Percentiles rank a stretch among this genome's conserved stretches.
Conservation (phyloP, 23 tunicate genomes). For the Halocynthia roretzi region DNA sequence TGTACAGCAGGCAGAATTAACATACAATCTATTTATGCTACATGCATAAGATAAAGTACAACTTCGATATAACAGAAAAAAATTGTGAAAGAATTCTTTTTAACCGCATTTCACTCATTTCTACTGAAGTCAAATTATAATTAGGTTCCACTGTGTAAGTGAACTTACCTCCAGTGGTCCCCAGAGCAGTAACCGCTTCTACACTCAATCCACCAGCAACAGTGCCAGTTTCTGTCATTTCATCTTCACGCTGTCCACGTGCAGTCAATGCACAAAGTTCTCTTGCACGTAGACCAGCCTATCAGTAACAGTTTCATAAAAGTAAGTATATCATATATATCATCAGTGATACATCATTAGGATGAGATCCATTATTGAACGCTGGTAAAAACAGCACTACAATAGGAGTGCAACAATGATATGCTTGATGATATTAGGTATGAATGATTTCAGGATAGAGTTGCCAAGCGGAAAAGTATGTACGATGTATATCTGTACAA, state of each 20-base stretch:
- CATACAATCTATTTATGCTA: neutral
- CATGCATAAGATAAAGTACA: neutral
- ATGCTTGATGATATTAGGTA: too few species aligned
- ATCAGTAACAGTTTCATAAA: neutral
- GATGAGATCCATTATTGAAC: too few species aligned
- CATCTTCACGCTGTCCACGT: constrained; percentile 55
- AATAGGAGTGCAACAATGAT: too few species aligned
- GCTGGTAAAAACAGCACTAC: too few species aligned
- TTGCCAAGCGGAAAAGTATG: too few species aligned
- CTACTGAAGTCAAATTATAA: too few species aligned
- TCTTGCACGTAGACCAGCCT: constrained; percentile 78
- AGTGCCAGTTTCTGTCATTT: constrained; percentile 37
- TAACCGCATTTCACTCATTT: too few species aligned
- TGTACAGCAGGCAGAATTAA: neutral
- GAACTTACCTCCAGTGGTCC: neutral
- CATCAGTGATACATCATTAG: too few species aligned
- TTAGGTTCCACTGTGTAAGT: too few species aligned
- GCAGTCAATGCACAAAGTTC: constrained; percentile 78
- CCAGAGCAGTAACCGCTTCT: constrained; percentile 75
- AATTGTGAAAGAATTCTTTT: neutral
- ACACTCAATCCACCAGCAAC: constrained; percentile 72
- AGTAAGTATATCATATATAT: neutral
- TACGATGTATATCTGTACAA: too few species aligned
- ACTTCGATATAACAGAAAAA: constrained; percentile 17
- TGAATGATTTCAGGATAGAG: too few species aligned